A percentile compares a stretch with the other conserved stretches of the same genome.
phyloP scores from a whole-genome alignment of 1,140 invertebrate species.

The Lycorma delicatula region DNA sequence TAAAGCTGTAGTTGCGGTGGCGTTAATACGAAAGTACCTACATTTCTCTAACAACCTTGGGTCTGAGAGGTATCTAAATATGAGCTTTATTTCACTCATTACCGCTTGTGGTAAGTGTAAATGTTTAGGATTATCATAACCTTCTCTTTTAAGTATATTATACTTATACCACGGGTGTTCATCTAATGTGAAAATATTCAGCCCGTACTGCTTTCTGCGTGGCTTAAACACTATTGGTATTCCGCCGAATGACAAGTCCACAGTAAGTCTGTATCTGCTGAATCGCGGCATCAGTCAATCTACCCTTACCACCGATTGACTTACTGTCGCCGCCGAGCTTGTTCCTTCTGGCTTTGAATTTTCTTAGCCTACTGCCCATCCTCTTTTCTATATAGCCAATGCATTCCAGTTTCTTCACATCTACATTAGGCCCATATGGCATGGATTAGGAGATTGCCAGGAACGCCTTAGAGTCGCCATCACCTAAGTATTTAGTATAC shows the following conservation, averaged over 20 bases:
- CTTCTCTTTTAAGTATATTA: background rate
- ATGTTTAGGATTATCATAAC: background rate
- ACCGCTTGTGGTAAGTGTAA: background rate
- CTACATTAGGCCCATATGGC: conserved; percentile 21
- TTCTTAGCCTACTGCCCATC: conserved; percentile 23
- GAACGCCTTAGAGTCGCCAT: conserved; percentile 22
- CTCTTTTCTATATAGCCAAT: conserved; percentile 27
- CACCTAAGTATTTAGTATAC: too few relatives aligned
- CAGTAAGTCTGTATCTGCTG: background rate
- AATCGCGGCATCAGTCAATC: background rate
- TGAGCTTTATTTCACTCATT: background rate
- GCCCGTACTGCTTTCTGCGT: background rate
- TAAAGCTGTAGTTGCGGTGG: too few relatives aligned
- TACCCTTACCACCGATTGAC: background rate
- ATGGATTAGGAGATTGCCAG: background rate
- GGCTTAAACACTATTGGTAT: background rate
- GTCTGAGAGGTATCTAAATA: background rate
- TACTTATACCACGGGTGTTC: background rate
- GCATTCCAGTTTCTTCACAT: conserved; percentile 25
- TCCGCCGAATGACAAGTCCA: background rate
- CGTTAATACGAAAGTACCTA: too few relatives aligned
- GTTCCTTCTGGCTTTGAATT: background rate
- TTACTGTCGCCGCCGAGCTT: background rate
- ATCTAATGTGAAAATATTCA: background rate
- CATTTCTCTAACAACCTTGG: background rate